A percentile compares a stretch with the other conserved stretches of the same genome.
These are phyloP conservation scores for Polymixis lichenea DNA, from an alignment of 2,888 invertebrate species.

Conservation along the genomic window DNA sequence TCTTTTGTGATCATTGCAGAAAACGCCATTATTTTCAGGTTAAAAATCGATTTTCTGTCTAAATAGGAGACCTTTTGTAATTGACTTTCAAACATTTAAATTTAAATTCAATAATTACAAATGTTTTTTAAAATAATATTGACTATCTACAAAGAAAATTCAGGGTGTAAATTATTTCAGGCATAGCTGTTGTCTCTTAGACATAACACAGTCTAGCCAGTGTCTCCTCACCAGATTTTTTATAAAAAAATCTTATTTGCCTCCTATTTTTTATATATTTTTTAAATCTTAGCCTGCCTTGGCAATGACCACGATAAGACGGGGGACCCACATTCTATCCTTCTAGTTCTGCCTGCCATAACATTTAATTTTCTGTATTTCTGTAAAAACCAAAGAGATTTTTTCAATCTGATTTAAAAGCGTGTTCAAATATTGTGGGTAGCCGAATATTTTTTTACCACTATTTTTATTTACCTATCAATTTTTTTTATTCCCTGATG, in stretches of 20 bases:
- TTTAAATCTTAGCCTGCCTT: background rate
- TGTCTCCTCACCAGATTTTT: background rate
- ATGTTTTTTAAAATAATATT: background rate
- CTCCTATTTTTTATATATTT: background rate
- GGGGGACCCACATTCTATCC: slow-evolving; percentile 20
- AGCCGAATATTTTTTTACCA: background rate
- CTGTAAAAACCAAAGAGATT: slow-evolving; percentile 67
- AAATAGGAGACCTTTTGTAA: background rate
- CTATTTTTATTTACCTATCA: too few species aligned
- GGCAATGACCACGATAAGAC: background rate
- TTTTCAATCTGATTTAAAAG: slow-evolving; percentile 64
- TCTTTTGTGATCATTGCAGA: slow-evolving; percentile 19
- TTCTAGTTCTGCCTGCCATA: slow-evolving; percentile 61
- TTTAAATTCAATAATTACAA: background rate
- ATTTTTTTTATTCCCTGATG: background rate
- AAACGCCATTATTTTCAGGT: background rate
- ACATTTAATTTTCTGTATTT: slow-evolving; percentile 62
- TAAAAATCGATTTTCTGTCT: background rate
- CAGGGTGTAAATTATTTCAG: background rate
- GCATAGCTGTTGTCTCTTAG: background rate
- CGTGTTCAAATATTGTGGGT: slow-evolving; percentile 58
- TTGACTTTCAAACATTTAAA: background rate
- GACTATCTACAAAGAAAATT: background rate
- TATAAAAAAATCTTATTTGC: background rate
- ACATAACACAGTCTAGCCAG: background rate